Base-by-base conservation (phyloP, 2,797 vertebrate genomes). In the Heliangelus exortis region DNA sequence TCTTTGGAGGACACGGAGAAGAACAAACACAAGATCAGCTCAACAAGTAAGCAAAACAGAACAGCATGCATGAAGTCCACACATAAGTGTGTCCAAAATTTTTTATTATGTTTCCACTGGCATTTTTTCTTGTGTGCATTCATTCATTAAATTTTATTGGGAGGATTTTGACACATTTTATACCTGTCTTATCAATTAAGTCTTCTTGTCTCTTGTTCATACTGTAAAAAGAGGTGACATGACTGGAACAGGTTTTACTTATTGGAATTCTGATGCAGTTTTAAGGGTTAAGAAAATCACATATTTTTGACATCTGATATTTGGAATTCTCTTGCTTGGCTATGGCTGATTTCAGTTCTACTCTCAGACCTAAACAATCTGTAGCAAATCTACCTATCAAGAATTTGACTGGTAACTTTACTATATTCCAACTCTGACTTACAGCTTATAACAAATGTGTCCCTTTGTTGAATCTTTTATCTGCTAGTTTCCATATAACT, bases 391-490 rank as follows among this genome's bases (percentile, higher is more conserved):
- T 12, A 66, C 16, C 6, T 34, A 31, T 41, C n/a, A 48, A 74
- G n/a, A 86, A 53, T 80, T 77, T 59, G 8, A 67, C 14, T 54
- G 7, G 3, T 53, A 36, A 57, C 87, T 88, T 67, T 77, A 53
- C 31, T 67, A 9, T 63, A 61, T 33, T 33, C 41, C 33, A 78
- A 4, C 47, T 74, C 74, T 50, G 78, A 86, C 53, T 94, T 90
- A 75, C 54, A 65, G 23, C 18, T 81, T 91, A 20, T 65, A 73
- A 86, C 23, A 72, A 84, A 84, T 47, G 3, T 36, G 7, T 12
- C 86, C 12, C 57, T 83, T 84, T 72, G 33, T 86, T 86, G 50
- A 78, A 81, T 84, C 45, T 90, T 94, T 80, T 81, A 80, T 86
- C 69, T 81, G 36, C 43, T 81, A 65, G 31, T 43, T 91, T 90